phyloP scores from a whole-genome alignment of 2,888 invertebrate genomes.

The Onchidella celtica region DNA sequence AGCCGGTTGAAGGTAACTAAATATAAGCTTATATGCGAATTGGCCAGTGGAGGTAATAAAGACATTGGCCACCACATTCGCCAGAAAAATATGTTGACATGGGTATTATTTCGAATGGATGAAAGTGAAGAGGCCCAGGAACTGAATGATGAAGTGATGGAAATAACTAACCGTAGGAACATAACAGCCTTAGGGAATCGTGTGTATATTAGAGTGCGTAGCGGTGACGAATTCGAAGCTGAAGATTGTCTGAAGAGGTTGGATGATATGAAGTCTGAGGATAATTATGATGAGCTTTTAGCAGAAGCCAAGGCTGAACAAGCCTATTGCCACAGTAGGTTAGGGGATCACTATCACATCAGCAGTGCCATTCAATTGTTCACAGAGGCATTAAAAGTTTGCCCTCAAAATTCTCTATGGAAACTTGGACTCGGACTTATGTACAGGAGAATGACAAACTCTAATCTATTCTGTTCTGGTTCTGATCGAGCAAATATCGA shows the following conservation, averaged over 20 bases:
- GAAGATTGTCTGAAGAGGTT: not conserved
- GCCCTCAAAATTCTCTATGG: not conserved
- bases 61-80: not conserved
- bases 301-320: conserved; percentile 15
- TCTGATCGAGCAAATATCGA: not conserved
- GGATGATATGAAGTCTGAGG: not conserved
- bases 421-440: conserved; percentile 1
- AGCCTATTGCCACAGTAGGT: conserved; percentile 20
- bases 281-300: not conserved
- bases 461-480: not conserved
- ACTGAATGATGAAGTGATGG: conserved; percentile 3
- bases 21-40: not conserved
- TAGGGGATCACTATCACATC: not conserved
- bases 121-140: not conserved
- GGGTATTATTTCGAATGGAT: not conserved
- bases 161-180: not conserved
- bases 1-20: not conserved
- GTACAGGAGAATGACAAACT: not conserved
- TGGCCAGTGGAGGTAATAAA: not conserved
- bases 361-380: not conserved
- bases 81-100: conserved; percentile 5
- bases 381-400: not conserved
- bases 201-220: not conserved
- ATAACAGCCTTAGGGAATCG: conserved; percentile 2
- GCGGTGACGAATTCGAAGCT: conserved; percentile 19